These are phyloP conservation scores for Sarcophaga peregrina DNA, from an alignment of 1,140 invertebrate genomes.

Conservation along the genomic window DNA sequence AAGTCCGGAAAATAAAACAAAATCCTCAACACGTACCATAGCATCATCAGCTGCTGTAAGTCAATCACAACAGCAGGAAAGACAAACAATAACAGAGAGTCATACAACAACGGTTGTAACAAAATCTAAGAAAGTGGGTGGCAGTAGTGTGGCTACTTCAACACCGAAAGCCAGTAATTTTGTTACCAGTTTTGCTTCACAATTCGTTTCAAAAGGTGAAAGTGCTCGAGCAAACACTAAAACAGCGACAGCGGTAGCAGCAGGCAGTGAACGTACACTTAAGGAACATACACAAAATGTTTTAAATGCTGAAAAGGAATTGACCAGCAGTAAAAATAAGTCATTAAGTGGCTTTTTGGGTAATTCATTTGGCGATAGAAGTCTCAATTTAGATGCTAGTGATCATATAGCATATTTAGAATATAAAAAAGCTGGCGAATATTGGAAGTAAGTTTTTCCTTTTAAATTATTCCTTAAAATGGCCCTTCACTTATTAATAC, in stretches of 20 bases:
- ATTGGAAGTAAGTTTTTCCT: conserved; percentile 73
- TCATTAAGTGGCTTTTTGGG: conserved; percentile 41
- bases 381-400: conserved; percentile 52
- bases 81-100: conserved; percentile 45
- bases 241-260: neutral
- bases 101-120: conserved; percentile 51
- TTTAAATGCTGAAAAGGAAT: conserved; percentile 56
- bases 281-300: conserved; percentile 53
- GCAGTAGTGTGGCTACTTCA: conserved; percentile 31
- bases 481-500: neutral
- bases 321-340: conserved; percentile 43
- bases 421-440: conserved; percentile 74
- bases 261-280: neutral
- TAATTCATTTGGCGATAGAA: conserved; percentile 31
- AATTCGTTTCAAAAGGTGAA: conserved; percentile 31
- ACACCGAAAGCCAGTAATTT: conserved; percentile 48
- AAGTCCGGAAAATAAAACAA: conserved; percentile 44
- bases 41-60: conserved; percentile 17
- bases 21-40: neutral
- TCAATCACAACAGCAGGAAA: conserved; percentile 27
- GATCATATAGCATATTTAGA: conserved; percentile 71
- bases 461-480: neutral
- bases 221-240: neutral
- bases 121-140: conserved; percentile 48
- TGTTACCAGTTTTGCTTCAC: conserved; percentile 42